Percentiles rank a stretch among this genome's conserved stretches.
Evolutionary conservation across 2,888 invertebrate species (phyloP).

Genomic region (Diaperis boleti): DNA sequence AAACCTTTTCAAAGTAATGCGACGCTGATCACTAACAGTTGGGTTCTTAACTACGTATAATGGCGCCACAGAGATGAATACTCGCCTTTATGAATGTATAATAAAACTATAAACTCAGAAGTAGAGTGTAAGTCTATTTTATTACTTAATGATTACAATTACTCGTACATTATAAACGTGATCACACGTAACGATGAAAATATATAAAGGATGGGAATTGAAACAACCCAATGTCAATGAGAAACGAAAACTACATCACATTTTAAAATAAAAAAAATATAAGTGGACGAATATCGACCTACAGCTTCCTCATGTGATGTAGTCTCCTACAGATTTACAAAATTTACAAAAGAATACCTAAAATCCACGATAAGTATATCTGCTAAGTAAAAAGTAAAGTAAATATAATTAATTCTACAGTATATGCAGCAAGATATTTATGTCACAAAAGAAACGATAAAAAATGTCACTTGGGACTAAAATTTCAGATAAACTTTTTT

Average conservation of each 20-base stretch:
- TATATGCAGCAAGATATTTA: constrained; percentile 9
- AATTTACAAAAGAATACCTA: constrained; percentile 4
- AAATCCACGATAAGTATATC: constrained; percentile 2
- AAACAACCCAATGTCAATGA: constrained; percentile 27
- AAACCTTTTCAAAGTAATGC: too few species aligned
- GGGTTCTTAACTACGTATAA: too few species aligned
- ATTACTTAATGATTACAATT: constrained; percentile 23
- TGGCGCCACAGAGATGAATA: too few species aligned
- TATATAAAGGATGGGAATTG: background rate
- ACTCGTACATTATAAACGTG: constrained; percentile 20
- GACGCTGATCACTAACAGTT: too few species aligned
- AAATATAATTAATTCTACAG: background rate
- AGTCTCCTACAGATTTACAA: constrained; percentile 3
- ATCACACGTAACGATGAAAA: constrained; percentile 21
- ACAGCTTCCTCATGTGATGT: background rate
- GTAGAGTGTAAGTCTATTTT: constrained; percentile 15
- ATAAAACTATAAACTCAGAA: background rate
- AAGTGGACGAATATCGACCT: constrained; percentile 18
- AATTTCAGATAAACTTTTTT: constrained; percentile 13
- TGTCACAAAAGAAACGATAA: constrained; percentile 9
- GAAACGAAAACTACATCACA: constrained; percentile 22
- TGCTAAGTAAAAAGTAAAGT: constrained; percentile 2
- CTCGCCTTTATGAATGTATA: too few species aligned
- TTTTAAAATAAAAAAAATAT: constrained; percentile 18
- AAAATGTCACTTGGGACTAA: constrained; percentile 28